A percentile compares a stretch with the other conserved stretches of the same genome.
phyloP scores from a whole-genome alignment of 2,888 invertebrate genomes.

The Micoletzkya japonica region DNA sequence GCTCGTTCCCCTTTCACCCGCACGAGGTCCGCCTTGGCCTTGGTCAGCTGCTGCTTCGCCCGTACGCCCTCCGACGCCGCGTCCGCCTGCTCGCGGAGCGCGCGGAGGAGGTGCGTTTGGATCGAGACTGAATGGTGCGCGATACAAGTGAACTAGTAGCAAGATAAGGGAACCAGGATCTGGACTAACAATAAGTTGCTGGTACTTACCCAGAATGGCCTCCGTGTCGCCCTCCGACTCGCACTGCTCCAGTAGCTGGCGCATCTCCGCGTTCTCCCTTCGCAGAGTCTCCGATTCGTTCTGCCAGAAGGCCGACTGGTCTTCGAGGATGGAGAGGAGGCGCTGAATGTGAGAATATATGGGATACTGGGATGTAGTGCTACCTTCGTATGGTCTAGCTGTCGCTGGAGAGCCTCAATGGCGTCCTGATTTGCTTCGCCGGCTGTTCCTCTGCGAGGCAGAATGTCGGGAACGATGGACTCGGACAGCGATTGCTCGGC shows the following conservation, averaged over 20 bases:
- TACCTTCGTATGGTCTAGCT: conserved; percentile 24
- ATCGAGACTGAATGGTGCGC: conserved; percentile 33
- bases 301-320: conserved; percentile 5
- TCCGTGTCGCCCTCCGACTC: conserved; percentile 13
- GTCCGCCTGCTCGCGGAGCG: conserved; percentile 53
- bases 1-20: conserved; percentile 20
- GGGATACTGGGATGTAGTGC: neutral
- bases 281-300: conserved; percentile 15
- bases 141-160: neutral
- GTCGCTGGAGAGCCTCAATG: conserved; percentile 9
- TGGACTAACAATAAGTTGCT: neutral
- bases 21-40: conserved; percentile 21
- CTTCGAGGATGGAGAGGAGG: conserved; percentile 25
- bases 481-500: neutral
- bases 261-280: conserved; percentile 19
- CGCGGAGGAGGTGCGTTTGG: conserved; percentile 53
- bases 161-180: neutral
- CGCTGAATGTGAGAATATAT: conserved; percentile 3
- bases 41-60: conserved; percentile 31
- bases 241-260: conserved; percentile 18
- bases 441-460: neutral
- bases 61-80: conserved; percentile 41
- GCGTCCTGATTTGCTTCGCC: neutral
- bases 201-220: conserved; percentile 1
- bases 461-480: conserved; percentile 17